Percentiles rank a stretch among this genome's conserved stretches.
Evolutionary conservation across 2,797 vertebrate species (phyloP).

Genomic region (Harpagifer antarcticus): DNA sequence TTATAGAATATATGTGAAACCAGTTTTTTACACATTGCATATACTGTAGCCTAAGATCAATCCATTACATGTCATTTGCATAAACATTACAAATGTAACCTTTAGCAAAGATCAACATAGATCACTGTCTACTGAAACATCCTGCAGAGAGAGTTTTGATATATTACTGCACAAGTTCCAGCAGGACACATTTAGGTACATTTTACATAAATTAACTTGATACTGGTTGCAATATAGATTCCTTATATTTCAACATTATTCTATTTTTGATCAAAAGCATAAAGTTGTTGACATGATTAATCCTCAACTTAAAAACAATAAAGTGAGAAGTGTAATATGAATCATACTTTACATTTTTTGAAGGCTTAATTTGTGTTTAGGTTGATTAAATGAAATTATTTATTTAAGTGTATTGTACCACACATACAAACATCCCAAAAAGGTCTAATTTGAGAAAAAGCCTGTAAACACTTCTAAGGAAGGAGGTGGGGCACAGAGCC

Average conservation of each 20-base stretch:
- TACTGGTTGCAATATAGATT: slow-evolving; percentile 3
- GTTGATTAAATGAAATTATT: slow-evolving; percentile 10
- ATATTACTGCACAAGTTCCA: neutral
- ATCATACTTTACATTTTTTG: neutral
- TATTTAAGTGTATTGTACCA: slow-evolving; percentile 32
- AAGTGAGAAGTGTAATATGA: neutral
- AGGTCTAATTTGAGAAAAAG: slow-evolving; percentile 37
- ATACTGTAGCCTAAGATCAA: slow-evolving; percentile 2
- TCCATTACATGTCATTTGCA: neutral
- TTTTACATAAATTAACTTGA: neutral
- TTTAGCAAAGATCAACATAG: neutral
- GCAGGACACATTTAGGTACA: neutral
- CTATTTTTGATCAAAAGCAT: neutral
- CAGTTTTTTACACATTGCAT: neutral
- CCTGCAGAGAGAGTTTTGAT: neutral
- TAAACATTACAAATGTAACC: slow-evolving; percentile 17
- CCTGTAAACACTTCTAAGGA: slow-evolving; percentile 72
- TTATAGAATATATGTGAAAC: neutral
- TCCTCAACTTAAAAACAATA: neutral
- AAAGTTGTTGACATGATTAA: neutral
- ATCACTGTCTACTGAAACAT: slow-evolving; percentile 14
- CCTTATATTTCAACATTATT: neutral
- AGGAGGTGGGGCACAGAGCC: slow-evolving; percentile 69
- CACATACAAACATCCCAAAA: slow-evolving; percentile 43
- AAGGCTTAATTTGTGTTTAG: slow-evolving; percentile 23